Evolutionary conservation across 2,797 vertebrate genomes (phyloP).

Genomic region (Leptodactylus fallax): DNA sequence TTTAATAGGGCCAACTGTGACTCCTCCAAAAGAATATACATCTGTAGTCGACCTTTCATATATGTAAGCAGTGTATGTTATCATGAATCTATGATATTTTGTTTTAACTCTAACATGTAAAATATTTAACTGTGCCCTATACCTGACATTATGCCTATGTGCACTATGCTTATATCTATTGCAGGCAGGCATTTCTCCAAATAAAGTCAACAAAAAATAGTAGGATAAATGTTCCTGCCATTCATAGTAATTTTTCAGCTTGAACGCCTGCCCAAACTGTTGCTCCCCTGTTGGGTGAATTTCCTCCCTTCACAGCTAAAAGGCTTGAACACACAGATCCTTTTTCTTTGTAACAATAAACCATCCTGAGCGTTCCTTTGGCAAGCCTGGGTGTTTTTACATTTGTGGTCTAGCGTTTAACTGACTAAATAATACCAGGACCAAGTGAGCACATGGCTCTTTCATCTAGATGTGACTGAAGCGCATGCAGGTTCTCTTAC

Average conservation of each 20-base stretch:
- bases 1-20: no score
- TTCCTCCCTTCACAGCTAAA: conserved; percentile 43
- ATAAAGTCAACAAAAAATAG: not conserved
- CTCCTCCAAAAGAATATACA: no score
- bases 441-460: conserved; percentile 13
- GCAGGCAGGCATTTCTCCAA: not conserved
- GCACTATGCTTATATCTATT: not conserved
- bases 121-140: not conserved
- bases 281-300: conserved; percentile 29
- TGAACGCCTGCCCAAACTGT: conserved; percentile 17
- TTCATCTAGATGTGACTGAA: not conserved
- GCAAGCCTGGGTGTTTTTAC: conserved; percentile 28
- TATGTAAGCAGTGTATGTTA: no score
- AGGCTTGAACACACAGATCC: conserved; percentile 28
- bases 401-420: conserved; percentile 18
- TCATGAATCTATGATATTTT: no score
- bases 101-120: not conserved
- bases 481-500: not conserved
- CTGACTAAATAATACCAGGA: conserved; percentile 32
- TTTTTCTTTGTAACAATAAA: conserved; percentile 44
- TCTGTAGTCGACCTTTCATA: no score
- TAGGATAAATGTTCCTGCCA: not conserved
- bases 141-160: not conserved
- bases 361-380: conserved; percentile 18
- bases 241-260: conserved; percentile 9